Percentiles rank a stretch among this genome's conserved stretches.
These are phyloP conservation scores for Theropithecus gelada DNA, from an alignment of 2,113 vertebrate species.

Conservation along the genomic window DNA sequence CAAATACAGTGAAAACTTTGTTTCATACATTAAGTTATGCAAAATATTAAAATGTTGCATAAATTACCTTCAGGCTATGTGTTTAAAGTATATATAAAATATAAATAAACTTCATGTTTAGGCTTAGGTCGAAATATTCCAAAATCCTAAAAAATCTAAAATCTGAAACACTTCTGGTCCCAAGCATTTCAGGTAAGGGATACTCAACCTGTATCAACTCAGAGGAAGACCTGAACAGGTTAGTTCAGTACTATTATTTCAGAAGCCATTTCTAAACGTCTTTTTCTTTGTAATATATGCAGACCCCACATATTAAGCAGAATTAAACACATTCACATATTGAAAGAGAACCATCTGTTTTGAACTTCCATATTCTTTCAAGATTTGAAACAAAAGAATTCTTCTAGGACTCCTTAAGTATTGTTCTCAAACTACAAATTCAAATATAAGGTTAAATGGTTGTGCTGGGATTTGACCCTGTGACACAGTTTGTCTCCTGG, in stretches of 20 bases:
- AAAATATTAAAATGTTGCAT: background rate
- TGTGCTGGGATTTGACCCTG: fast-evolving
- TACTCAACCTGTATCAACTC: background rate
- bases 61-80: background rate
- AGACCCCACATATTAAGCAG: background rate
- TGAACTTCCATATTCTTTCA: background rate
- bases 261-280: background rate
- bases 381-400: background rate
- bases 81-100: background rate
- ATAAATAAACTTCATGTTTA: background rate
- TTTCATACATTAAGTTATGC: background rate
- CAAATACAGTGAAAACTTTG: background rate
- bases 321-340: background rate
- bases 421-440: background rate
- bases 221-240: background rate
- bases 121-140: background rate
- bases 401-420: background rate
- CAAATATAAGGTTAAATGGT: background rate
- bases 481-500: background rate
- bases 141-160: background rate
- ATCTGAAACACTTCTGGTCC: background rate
- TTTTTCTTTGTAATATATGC: background rate
- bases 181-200: background rate
- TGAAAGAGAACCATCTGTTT: background rate
- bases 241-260: background rate